Evolutionary conservation across 1,140 invertebrate species (phyloP), one percentile per base, ranked within the genome.

Genomic region (Diorhabda sublineata): DNA sequence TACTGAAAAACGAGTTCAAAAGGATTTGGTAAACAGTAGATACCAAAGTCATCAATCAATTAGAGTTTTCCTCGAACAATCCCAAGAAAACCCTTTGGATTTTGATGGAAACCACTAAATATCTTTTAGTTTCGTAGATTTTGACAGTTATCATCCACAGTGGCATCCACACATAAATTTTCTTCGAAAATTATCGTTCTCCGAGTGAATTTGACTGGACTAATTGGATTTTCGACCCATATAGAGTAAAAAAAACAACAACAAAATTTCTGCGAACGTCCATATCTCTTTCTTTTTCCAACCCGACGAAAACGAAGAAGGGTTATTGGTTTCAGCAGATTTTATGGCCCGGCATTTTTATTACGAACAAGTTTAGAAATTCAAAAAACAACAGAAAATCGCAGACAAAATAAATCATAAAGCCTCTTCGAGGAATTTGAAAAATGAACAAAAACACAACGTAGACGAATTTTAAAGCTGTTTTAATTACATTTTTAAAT

Each of bases 401-500:
- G 72, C 72, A 73, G 72, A 73, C 72, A 73, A 73, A 73, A 73
- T 73, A 73, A 73, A 73, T 73, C 72, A 73, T 73, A 73, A 73
- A 73, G 72, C 69, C 59, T 69, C 61, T 66, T 57, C 43, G 56
- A 11, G 66, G 70, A 68, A 68, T 68, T 71, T 68, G 70, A 71
- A 71, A 71, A 68, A 71, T 68, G 70, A 71, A 71, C 66, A 71
- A 71, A 68, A 71, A 71, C 59, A 65, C 56, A 57, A 64, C 41
- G 67, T 62, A 60, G 63, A 61, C 66, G 66, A 71, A 73, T 71
- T 73, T 73, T 68, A 70, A 66, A 67, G 59, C 67, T 41, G 64
- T 73, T 71, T 73, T 73, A 71, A 71, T 73, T 73, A 67, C 70
- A 69, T 73, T 73, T 73, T 73, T 71, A 73, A 73, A 73, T 73